Conservation (phyloP, 2,888 invertebrate genomes). For the Andrena camellia region DNA sequence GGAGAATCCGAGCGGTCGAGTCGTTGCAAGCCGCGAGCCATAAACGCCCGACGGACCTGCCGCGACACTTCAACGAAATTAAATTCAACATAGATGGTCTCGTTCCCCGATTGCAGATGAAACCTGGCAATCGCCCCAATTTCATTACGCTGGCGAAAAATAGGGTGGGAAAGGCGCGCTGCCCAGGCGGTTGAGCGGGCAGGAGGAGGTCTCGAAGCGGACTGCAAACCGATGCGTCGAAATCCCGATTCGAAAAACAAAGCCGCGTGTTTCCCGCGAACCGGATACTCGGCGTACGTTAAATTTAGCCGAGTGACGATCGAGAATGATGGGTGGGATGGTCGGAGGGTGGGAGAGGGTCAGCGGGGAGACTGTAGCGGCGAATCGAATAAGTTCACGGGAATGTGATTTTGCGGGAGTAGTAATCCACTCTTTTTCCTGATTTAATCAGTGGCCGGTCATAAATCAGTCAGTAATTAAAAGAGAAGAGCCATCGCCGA, state of each 20-base stretch:
- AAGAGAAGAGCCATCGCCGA: constrained; percentile 74
- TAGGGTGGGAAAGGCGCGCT: background rate
- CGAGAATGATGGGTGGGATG: background rate
- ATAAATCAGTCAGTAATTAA: constrained; percentile 81
- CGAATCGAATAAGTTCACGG: constrained; percentile 39
- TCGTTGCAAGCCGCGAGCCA: background rate
- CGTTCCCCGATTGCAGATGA: constrained; percentile 31
- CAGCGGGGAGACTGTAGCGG: constrained; percentile 12
- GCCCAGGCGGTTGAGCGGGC: background rate
- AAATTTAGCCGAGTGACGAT: constrained; percentile 50
- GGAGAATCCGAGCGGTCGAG: background rate
- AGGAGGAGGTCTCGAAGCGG: constrained; percentile 8
- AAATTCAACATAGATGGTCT: constrained; percentile 42
- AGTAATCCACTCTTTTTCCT: constrained; percentile 61
- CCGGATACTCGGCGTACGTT: constrained; percentile 51
- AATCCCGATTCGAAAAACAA: constrained; percentile 51
- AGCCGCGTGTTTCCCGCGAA: constrained; percentile 43
- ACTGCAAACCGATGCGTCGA: constrained; percentile 40
- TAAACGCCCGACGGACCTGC: constrained; percentile 4
- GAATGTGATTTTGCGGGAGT: constrained; percentile 59
- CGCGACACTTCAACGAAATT: constrained; percentile 39
- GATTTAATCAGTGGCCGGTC: constrained; percentile 64
- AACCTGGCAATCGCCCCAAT: constrained; percentile 49
- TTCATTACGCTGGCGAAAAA: constrained; percentile 42
- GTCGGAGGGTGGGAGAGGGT: background rate